Evolutionary conservation across 1,140 invertebrate genomes (phyloP).

Genomic region (Drosophila pseudoananassae): DNA sequence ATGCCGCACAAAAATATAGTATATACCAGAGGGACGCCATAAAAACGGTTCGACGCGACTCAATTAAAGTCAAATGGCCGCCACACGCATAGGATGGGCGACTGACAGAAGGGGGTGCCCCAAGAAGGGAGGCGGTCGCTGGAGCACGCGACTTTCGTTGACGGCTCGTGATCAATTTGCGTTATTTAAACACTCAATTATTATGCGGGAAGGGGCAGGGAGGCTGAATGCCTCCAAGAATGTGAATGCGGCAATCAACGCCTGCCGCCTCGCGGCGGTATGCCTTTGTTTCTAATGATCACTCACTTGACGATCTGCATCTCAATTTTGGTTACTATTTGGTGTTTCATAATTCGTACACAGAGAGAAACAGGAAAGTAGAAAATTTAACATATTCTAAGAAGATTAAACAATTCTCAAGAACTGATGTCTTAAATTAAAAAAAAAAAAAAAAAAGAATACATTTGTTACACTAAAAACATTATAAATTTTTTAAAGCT

Average conservation of each 20-base stretch:
- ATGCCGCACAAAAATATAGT: slow-evolving; percentile 27
- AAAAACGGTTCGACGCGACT: slow-evolving; percentile 67
- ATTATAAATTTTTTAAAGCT: too few relatives aligned
- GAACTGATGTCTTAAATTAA: too few relatives aligned
- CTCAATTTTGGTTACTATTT: neutral
- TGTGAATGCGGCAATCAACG: slow-evolving; percentile 29
- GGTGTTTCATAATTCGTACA: neutral
- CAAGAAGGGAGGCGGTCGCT: neutral
- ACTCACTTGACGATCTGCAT: slow-evolving; percentile 33
- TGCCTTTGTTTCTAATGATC: slow-evolving; percentile 14
- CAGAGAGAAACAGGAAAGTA: neutral
- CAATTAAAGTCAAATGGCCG: slow-evolving; percentile 77
- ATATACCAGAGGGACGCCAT: slow-evolving; percentile 42
- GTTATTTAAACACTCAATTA: slow-evolving; percentile 59
- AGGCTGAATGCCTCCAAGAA: slow-evolving; percentile 5
- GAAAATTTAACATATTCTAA: too few relatives aligned
- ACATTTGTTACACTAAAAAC: too few relatives aligned
- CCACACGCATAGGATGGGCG: slow-evolving; percentile 56
- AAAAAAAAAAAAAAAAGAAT: too few relatives aligned
- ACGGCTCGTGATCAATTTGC: slow-evolving; percentile 63
- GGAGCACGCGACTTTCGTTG: slow-evolving; percentile 64
- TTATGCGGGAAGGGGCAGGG: slow-evolving; percentile 15
- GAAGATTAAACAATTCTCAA: too few relatives aligned
- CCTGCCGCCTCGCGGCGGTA: slow-evolving; percentile 5
- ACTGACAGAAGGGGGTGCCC: neutral